Base-by-base conservation (phyloP, 2,797 vertebrate genomes). In the Gallirallus australis region DNA sequence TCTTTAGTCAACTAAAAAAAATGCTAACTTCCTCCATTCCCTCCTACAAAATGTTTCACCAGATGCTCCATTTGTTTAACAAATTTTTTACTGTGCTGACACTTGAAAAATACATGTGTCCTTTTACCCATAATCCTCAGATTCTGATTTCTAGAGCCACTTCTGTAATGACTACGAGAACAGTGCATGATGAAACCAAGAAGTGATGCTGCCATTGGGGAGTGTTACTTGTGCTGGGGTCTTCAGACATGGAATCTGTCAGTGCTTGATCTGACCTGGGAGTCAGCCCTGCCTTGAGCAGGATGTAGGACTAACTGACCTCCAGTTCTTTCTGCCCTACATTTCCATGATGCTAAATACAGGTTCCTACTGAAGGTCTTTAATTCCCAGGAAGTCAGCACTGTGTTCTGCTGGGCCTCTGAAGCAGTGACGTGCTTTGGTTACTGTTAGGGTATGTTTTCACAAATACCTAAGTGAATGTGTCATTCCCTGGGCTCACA, bases 51-150 rank as follows among this genome's bases (percentile, higher is more conserved):
- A 31, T 1, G 0, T 82, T 95, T 85, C 88, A 57, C 59, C 72
- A 90, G 53, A 52, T 91, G 86, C 84, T 79, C 27, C 47, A 25
- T 92, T 96, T 69, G 63, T 71, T 85, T 47, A 87, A 86, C 35
- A n/a, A 13, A 10, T 81, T 72, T 56, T 82, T 73, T 83, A 37
- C 50, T 69, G 52, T 84, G 70, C 63, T 77, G 86, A 70, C 31
- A 47, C 42, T 90, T 93, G 59, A 63, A 89, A 93, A 92, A 89
- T 63, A 9, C 6, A 3, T 23, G 8, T 76, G 64, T 66, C 42
- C 59, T 23, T 92, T 76, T 84, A 35, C 27, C 93, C n/a, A 12
- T 27, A 57, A 30, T 65, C 84, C 33, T 48, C 6, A 48, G 60
- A 27, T 6, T 57, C 6, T 65, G 39, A 35, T 83, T 87, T 65